Conservation (phyloP, 1,140 invertebrate genomes). For the Panagrolaimus sp. region DNA sequence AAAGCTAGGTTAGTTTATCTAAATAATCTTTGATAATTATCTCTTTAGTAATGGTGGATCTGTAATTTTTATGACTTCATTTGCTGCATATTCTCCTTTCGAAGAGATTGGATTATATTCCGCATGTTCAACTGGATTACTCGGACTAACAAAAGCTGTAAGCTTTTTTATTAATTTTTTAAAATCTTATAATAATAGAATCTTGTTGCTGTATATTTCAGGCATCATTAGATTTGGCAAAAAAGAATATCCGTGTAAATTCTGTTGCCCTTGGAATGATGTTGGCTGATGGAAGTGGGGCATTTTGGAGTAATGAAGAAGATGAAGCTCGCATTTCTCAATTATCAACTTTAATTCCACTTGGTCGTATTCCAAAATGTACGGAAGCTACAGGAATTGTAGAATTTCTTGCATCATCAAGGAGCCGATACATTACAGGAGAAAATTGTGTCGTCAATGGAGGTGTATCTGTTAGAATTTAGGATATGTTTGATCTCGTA, state of each 20-base stretch:
- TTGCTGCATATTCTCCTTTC: constrained; percentile 75
- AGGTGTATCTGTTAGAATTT: constrained; percentile 64
- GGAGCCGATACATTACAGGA: constrained; percentile 84
- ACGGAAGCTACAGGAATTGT: constrained; percentile 74
- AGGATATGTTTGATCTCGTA: constrained; percentile 41
- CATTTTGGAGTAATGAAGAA: constrained; percentile 64
- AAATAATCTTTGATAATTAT: not conserved
- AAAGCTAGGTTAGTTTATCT: constrained; percentile 27
- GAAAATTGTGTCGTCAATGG: constrained; percentile 78
- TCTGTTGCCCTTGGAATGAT: constrained; percentile 83
- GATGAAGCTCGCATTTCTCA: constrained; percentile 15
- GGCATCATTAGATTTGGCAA: not conserved
- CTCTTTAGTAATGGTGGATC: constrained; percentile 27
- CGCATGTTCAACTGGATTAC: constrained; percentile 81
- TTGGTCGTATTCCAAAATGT: constrained; percentile 63
- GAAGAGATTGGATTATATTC: constrained; percentile 78
- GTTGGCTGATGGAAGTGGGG: constrained; percentile 74
- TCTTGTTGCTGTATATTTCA: too few relatives aligned
- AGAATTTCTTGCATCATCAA: constrained; percentile 81
- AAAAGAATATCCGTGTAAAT: constrained; percentile 68
- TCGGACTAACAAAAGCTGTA: constrained; percentile 78
- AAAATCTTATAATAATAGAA: too few relatives aligned
- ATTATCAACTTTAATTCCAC: constrained; percentile 30
- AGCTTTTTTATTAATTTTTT: constrained; percentile 27
- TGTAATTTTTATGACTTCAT: constrained; percentile 66